Base-by-base conservation (phyloP, 2,888 invertebrate species). In the Hesperia comma region DNA sequence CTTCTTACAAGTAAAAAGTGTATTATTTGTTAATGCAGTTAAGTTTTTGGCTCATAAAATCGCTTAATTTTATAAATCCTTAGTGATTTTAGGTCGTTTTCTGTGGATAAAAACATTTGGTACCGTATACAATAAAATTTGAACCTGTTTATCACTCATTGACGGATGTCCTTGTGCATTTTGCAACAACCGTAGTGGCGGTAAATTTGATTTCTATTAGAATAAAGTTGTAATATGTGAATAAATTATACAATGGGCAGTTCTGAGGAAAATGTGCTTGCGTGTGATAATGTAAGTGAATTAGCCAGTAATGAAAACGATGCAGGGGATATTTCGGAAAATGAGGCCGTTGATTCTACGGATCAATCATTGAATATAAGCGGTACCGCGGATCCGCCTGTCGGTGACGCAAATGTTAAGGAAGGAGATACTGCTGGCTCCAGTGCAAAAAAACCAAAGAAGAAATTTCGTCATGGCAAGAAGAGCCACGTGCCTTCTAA, bases 91-190 rank as follows among this genome's bases (percentile, higher is more conserved):
- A 33, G 10, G n/a, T 19, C 15, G 8, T 21, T 53, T 19, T 60
- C 19, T 6, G 10, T 19, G n/a, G 19, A 12, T 17, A 58, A 43
- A 66, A 41, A 43, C 58, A 33, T 58, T 66, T 60, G 32, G 43
- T 66, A 53, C 40, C 41, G 37, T 41, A 43, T 33, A 53, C 64
- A 66, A 66, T 66, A 53, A 37, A 61, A 82, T 82, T 87, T 87
- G 83, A 72, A 87, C 89, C 91, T 91, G 91, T 91, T 90, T 92
- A 91, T 85, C 89, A 85, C 86, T 60, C 79, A 86, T 88, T 91
- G 90, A 90, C 92, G 89, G 91, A 90, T 90, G 90, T 89, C 90
- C 90, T 90, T 90, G 89, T 88, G 83, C 83, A 86, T 87, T 89
- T 90, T 86, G 87, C 87, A 86, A 89, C 83, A 86, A 81, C 77